Base-by-base conservation (phyloP, 1,140 invertebrate genomes). In the Macrostomum lignano region DNA sequence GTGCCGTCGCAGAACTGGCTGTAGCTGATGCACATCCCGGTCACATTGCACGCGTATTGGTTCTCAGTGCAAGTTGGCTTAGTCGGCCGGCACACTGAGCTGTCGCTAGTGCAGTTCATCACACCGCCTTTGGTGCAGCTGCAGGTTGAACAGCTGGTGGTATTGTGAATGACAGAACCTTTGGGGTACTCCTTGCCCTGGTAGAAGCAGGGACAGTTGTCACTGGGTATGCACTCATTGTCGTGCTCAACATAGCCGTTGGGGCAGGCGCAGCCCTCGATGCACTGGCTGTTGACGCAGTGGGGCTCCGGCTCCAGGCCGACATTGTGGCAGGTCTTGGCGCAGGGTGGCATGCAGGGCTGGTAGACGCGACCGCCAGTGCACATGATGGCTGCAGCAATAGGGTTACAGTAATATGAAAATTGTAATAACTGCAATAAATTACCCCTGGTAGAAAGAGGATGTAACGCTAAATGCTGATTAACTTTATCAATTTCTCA, bases 191-290 rank as follows among this genome's bases (percentile, higher is more conserved):
- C 65, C 35, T 72, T 51, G 2, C 67, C 69, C 33, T 68, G 65
- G 37, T 70, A 62, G 31, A 53, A 51, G 47, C 75, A 79, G 0
- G 68, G 66, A 47, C 75, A 79, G 35, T 66, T 52, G 0, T 63
- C 64, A 11, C 71, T 62, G 1, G 68, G 69, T 24, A 78, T 65
- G 45, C 75, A 79, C 31, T 68, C 63, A 7, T 70, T 70, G 26
- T 28, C 19, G 4, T 17, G 63, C 59, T 40, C 70, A 2, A 73
- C 67, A 47, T 70, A 60, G 11, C 73, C 75, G 21, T 62, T 52
- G 0, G 73, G 72, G 50, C 77, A 84, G 38, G 74, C 73, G 51
- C 77, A 84, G 1, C 77, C 77, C 51, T 81, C 76, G 0, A 75
- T 69, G 46, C 76, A 82, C 20, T 62, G 22, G 73, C 66, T 56